These are phyloP conservation scores for Podiceps cristatus DNA, from an alignment of 2,113 vertebrate species.

Conservation along the genomic window DNA sequence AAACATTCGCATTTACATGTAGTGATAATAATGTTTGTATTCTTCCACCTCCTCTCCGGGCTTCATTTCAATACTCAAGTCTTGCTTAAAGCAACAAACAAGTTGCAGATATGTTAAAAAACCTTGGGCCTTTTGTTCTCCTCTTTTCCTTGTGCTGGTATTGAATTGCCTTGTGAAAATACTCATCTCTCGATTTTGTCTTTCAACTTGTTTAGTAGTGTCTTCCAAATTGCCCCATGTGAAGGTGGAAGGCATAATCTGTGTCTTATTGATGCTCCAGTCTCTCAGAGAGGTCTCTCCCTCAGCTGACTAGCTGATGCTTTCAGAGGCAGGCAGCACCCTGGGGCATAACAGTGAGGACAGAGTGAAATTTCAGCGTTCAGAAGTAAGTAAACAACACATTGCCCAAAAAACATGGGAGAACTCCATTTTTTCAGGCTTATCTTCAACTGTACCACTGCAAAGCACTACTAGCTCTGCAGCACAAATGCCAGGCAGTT, in stretches of 20 bases:
- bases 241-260: conserved; percentile 21
- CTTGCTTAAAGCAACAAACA: conserved; percentile 43
- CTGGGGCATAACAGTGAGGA: neutral
- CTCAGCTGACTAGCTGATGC: neutral
- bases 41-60: conserved; percentile 30
- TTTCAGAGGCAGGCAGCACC: conserved; percentile 5
- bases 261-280: neutral
- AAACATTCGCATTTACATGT: neutral
- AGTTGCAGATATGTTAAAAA: conserved; percentile 12
- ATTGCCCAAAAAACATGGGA: neutral
- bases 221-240: conserved; percentile 30
- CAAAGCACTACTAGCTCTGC: neutral
- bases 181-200: neutral
- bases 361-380: neutral
- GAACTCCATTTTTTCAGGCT: neutral
- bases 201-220: neutral
- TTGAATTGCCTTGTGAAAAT: conserved; percentile 18
- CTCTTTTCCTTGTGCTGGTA: neutral
- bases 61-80: conserved; percentile 28
- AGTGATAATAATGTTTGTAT: neutral
- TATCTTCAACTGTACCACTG: neutral
- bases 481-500: neutral
- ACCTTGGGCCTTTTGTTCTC: neutral
- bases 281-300: conserved; percentile 22
- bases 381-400: neutral